phyloP scores from a whole-genome alignment of 2,113 vertebrate species.

The Arothron firmamentum region DNA sequence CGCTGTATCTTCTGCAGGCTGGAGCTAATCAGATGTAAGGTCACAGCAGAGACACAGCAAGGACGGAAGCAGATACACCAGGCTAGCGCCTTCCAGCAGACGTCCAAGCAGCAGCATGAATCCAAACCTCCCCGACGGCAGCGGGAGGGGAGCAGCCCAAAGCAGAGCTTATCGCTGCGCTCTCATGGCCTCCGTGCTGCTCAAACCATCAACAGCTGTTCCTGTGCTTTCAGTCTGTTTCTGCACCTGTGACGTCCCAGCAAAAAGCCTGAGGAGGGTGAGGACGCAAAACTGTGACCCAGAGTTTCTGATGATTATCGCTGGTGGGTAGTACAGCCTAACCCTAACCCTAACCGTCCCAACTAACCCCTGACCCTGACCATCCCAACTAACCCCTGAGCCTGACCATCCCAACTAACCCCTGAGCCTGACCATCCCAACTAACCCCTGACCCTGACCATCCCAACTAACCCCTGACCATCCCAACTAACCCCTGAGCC shows the following conservation, averaged over 20 bases:
- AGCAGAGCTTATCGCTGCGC: background rate
- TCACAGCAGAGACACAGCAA: slow-evolving; percentile 36
- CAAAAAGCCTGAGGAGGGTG: too few relatives aligned
- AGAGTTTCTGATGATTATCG: too few relatives aligned
- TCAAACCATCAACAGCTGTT: too few relatives aligned
- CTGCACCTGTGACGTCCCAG: too few relatives aligned
- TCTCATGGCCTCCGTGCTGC: too few relatives aligned
- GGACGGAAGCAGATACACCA: slow-evolving; percentile 4
- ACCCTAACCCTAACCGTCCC: background rate
- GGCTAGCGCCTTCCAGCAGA: background rate
- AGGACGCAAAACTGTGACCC: too few relatives aligned
- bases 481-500: background rate
- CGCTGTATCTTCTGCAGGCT: slow-evolving; percentile 21
- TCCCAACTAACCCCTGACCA: too few relatives aligned
- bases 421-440: background rate
- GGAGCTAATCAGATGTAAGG: slow-evolving; percentile 15
- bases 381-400: slow-evolving; percentile 20
- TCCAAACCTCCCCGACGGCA: slow-evolving; percentile 1
- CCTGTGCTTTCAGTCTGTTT: too few relatives aligned
- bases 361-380: too few relatives aligned
- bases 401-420: slow-evolving; percentile 6
- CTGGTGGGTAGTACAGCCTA: background rate
- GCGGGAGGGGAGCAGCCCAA: slow-evolving; percentile 9
- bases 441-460: slow-evolving; percentile 9
- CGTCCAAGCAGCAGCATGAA: background rate